Evolutionary conservation across 2,113 vertebrate genomes (phyloP).

Genomic region (Antechinus flavipes): DNA sequence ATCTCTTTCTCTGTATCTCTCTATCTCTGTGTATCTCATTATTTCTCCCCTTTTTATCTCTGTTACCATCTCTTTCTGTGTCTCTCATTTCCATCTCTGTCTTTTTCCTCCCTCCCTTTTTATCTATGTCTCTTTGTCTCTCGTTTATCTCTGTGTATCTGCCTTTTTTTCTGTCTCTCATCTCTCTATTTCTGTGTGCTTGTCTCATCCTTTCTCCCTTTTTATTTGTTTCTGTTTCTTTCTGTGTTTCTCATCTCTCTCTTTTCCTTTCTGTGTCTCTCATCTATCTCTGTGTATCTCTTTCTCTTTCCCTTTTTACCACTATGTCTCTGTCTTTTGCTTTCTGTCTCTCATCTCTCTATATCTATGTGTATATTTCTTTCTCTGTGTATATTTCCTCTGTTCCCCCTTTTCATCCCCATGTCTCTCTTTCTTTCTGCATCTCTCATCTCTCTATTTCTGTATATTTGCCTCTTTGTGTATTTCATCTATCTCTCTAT

Average conservation of each 20-base stretch:
- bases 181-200: too few species aligned
- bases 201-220: too few species aligned
- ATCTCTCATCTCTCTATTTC: neutral
- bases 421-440: neutral
- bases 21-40: neutral
- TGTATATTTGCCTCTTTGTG: too few species aligned
- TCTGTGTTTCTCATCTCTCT: too few species aligned
- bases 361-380: neutral
- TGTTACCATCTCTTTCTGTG: neutral
- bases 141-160: neutral
- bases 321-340: too few species aligned
- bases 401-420: too few species aligned
- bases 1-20: neutral
- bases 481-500: too few species aligned
- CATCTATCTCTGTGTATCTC: too few species aligned
- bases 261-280: too few species aligned
- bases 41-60: neutral
- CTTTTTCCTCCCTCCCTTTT: neutral
- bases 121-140: neutral
- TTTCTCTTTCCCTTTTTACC: too few species aligned
- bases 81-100: neutral
- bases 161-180: too few species aligned
- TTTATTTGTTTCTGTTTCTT: too few species aligned
- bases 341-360: neutral
- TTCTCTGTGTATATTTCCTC: neutral